Evolutionary conservation across 2,113 vertebrate species (phyloP).

Genomic region (Rhegmatorhina hoffmannsi): DNA sequence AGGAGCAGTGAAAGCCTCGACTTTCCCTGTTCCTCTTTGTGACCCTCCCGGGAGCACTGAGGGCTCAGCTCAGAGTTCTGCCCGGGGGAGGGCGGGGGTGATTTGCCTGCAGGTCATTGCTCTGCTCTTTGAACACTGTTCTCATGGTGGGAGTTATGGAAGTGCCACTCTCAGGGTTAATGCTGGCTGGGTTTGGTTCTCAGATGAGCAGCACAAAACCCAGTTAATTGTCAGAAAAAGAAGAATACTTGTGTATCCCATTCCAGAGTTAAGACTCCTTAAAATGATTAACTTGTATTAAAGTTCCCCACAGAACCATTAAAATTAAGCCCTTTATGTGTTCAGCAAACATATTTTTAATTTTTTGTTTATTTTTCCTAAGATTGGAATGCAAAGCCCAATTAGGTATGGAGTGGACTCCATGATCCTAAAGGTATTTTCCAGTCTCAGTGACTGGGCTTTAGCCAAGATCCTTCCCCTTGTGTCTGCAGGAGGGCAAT

Average conservation of each 20-base stretch:
- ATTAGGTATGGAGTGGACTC: neutral
- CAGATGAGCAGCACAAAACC: neutral
- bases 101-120: neutral
- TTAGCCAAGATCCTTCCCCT: neutral
- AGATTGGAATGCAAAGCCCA: neutral
- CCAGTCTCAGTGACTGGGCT: neutral
- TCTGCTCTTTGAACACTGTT: neutral
- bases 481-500: neutral
- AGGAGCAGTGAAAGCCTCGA: neutral
- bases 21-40: neutral
- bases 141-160: neutral
- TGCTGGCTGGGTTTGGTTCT: neutral
- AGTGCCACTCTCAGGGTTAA: neutral
- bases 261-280: neutral
- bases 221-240: neutral
- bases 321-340: neutral
- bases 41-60: neutral
- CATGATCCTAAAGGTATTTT: neutral
- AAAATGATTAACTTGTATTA: neutral
- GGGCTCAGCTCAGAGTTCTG: neutral
- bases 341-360: neutral
- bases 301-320: neutral
- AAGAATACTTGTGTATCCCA: fast-evolving
- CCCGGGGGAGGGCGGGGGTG: neutral
- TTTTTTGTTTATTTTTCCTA: neutral